phyloP scores from a whole-genome alignment of 2,888 invertebrate genomes.

The Meta bourneti region DNA sequence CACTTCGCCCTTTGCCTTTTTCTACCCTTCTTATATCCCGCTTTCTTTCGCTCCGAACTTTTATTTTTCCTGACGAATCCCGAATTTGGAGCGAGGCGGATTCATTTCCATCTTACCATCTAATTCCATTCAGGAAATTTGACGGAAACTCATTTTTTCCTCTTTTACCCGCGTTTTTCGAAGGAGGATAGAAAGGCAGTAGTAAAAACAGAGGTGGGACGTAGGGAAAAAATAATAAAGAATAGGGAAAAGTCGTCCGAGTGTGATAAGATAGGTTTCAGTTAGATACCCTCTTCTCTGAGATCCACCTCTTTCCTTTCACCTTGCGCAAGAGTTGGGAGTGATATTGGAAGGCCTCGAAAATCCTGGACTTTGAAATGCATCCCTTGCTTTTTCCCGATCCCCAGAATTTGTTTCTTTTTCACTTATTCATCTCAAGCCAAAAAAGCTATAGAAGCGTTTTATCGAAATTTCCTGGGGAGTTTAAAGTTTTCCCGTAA shows the following conservation, averaged over 20 bases:
- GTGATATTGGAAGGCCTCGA: slow-evolving; percentile 57
- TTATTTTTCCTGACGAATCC: slow-evolving; percentile 51
- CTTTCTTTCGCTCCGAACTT: neutral
- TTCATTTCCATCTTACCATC: slow-evolving; percentile 69
- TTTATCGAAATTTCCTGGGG: slow-evolving; percentile 55
- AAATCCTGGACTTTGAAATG: slow-evolving; percentile 46
- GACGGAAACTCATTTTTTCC: slow-evolving; percentile 63
- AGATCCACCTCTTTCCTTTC: neutral
- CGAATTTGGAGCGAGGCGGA: slow-evolving; percentile 54
- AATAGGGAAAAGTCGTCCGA: slow-evolving; percentile 6
- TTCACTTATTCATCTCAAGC: slow-evolving; percentile 35
- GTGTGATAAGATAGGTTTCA: slow-evolving; percentile 51
- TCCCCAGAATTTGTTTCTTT: slow-evolving; percentile 32
- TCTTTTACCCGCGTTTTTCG: slow-evolving; percentile 28
- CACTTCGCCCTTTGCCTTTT: slow-evolving; percentile 26
- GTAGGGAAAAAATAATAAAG: slow-evolving; percentile 4
- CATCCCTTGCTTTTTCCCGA: slow-evolving; percentile 1
- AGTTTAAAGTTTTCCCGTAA: slow-evolving; percentile 61
- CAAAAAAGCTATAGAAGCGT: slow-evolving; percentile 36
- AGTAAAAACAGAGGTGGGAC: slow-evolving; percentile 3
- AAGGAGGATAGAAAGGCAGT: neutral
- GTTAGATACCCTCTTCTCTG: slow-evolving; percentile 15
- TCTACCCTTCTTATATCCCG: slow-evolving; percentile 13
- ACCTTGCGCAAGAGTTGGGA: slow-evolving; percentile 9
- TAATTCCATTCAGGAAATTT: slow-evolving; percentile 73